These are phyloP conservation scores for Morpho deidamia DNA, from an alignment of 2,888 invertebrate species.

Conservation along the genomic window DNA sequence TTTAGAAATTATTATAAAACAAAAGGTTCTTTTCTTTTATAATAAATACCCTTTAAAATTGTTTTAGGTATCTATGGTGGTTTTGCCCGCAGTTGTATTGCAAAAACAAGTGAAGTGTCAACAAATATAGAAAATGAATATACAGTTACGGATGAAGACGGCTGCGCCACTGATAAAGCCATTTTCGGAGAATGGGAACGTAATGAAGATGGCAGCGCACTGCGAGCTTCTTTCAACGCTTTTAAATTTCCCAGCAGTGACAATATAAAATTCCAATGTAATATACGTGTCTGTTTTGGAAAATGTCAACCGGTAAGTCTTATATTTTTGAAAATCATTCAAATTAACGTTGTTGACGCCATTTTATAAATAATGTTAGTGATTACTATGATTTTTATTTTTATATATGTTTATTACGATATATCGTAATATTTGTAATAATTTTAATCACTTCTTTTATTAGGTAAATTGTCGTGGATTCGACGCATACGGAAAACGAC, in stretches of 20 bases:
- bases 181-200: slow-evolving; percentile 97
- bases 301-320: slow-evolving; percentile 92
- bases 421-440: background rate
- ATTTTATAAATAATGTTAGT: too few species aligned
- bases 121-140: slow-evolving; percentile 92
- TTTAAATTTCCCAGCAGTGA: slow-evolving; percentile 97
- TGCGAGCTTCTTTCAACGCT: slow-evolving; percentile 93
- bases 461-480: slow-evolving; percentile 94
- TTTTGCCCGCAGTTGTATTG: slow-evolving; percentile 94
- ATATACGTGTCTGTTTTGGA: slow-evolving; percentile 96
- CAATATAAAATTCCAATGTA: slow-evolving; percentile 96
- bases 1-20: background rate
- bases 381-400: too few species aligned
- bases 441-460: background rate
- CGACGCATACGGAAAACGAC: slow-evolving; percentile 92
- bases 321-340: too few species aligned
- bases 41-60: background rate
- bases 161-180: slow-evolving; percentile 94
- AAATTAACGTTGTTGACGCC: too few species aligned
- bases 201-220: slow-evolving; percentile 89
- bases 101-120: slow-evolving; percentile 91
- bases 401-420: too few species aligned
- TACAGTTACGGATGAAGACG: slow-evolving; percentile 94
- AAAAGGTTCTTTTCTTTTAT: background rate
- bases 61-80: slow-evolving; percentile 91